Evolutionary conservation across 2,113 vertebrate genomes (phyloP).

Genomic region (Dendropsophus ebraccatus): DNA sequence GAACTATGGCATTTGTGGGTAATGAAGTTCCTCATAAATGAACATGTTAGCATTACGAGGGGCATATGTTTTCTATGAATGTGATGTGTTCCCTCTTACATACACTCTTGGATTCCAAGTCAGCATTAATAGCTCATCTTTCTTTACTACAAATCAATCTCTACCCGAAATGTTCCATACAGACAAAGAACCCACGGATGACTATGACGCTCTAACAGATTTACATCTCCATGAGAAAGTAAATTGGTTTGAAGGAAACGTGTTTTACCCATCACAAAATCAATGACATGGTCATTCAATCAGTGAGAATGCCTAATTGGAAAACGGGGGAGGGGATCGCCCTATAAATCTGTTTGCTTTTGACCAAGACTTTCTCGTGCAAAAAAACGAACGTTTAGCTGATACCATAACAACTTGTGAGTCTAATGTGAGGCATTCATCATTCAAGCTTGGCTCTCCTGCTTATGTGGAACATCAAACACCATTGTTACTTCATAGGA

Average conservation of each 20-base stretch:
- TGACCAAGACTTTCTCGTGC: background rate
- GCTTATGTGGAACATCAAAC: background rate
- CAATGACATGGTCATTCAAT: conserved; percentile 29
- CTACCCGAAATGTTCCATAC: background rate
- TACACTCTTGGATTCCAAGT: no score
- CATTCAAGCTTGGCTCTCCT: background rate
- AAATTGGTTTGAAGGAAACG: conserved; percentile 3
- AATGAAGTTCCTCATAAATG: no score
- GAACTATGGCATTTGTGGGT: no score
- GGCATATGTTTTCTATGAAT: no score
- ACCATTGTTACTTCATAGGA: background rate
- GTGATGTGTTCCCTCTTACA: no score
- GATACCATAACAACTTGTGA: background rate
- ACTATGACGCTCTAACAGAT: background rate
- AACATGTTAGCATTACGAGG: no score
- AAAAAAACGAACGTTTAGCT: background rate
- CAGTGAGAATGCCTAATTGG: background rate
- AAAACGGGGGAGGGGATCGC: background rate
- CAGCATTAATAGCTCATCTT: no score
- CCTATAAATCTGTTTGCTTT: background rate
- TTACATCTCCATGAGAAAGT: conserved; percentile 3
- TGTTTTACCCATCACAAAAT: conserved; percentile 12
- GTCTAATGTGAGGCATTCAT: background rate
- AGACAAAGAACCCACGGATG: background rate
- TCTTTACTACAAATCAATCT: no score